Evolutionary conservation across 2,113 vertebrate genomes (phyloP).

Genomic region (Craseonycteris thonglongyai): DNA sequence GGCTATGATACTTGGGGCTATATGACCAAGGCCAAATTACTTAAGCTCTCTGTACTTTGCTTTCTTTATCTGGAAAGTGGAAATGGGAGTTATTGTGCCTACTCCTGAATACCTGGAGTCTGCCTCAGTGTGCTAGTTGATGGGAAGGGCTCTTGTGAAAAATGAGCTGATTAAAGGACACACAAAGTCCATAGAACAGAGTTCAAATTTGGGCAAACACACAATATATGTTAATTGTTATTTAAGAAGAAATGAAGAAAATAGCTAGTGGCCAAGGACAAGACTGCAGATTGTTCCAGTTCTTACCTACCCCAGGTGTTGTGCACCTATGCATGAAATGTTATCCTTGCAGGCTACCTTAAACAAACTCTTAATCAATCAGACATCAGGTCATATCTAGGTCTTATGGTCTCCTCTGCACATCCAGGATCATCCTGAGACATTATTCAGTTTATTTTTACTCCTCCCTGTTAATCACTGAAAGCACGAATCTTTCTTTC

Average conservation of each 20-base stretch:
- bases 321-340: not conserved
- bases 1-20: not conserved
- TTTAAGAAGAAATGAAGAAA: not conserved
- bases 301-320: not conserved
- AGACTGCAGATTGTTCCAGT: no score
- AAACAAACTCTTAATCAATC: accelerated
- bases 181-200: not conserved
- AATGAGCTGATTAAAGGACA: not conserved
- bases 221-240: not conserved
- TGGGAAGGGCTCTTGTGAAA: not conserved
- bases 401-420: not conserved
- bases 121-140: no score
- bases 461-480: not conserved
- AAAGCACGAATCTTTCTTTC: not conserved
- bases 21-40: not conserved
- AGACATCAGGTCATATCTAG: not conserved
- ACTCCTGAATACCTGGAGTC: no score
- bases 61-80: not conserved
- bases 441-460: not conserved
- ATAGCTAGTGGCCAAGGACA: not conserved
- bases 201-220: not conserved
- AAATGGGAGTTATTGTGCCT: not conserved
- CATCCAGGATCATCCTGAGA: not conserved
- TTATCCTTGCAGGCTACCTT: not conserved
- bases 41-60: not conserved